phyloP scores from a whole-genome alignment of 2,888 invertebrate genomes.

The Acrobasis consociella region DNA sequence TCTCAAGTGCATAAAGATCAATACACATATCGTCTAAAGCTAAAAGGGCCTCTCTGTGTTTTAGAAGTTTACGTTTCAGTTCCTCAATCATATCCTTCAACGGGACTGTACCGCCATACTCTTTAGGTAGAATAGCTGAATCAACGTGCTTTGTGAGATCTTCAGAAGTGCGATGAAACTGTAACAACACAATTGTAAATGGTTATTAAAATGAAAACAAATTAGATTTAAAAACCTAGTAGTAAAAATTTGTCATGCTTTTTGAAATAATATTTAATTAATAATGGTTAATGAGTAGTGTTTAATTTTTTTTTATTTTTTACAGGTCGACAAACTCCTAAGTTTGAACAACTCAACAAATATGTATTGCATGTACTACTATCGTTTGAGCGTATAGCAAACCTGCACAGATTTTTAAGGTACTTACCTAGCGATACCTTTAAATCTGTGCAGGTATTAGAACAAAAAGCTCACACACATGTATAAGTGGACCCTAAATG shows the following conservation, averaged over 20 bases:
- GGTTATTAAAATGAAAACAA: not conserved
- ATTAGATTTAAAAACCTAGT: not conserved
- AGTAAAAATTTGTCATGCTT: too few relatives aligned
- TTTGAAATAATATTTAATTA: too few relatives aligned
- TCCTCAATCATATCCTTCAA: constrained; percentile 91
- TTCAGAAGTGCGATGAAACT: constrained; percentile 89
- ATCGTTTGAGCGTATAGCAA: too few relatives aligned
- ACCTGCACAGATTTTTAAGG: too few relatives aligned
- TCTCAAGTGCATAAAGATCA: constrained; percentile 84
- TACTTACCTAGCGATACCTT: too few relatives aligned
- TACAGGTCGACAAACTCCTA: too few relatives aligned
- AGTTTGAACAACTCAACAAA: too few relatives aligned
- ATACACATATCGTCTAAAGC: constrained; percentile 90
- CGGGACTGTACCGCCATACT: constrained; percentile 94
- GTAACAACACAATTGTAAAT: constrained; percentile 35
- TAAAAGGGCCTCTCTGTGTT: constrained; percentile 85
- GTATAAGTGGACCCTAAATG: not conserved
- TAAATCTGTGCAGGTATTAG: too few relatives aligned
- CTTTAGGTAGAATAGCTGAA: constrained; percentile 90
- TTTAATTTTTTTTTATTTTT: too few relatives aligned
- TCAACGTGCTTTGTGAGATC: constrained; percentile 88
- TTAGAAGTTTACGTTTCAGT: constrained; percentile 85
- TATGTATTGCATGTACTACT: too few relatives aligned
- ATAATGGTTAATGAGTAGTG: too few relatives aligned
- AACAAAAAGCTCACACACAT: too few relatives aligned